Evolutionary conservation across 2,113 vertebrate species (phyloP).

Genomic region (Callionymus lyra): DNA sequence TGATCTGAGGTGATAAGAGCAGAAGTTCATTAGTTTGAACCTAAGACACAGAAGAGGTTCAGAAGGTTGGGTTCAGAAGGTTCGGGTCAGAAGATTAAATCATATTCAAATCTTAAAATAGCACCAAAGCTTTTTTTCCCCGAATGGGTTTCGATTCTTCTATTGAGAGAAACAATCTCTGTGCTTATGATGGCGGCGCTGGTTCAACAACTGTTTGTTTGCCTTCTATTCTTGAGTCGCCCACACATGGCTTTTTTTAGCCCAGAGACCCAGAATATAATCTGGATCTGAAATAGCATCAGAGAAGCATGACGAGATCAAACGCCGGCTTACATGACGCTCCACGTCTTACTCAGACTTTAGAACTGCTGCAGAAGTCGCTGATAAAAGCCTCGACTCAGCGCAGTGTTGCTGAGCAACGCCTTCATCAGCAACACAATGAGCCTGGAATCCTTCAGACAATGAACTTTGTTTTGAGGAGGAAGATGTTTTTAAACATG

Average conservation of each 20-base stretch:
- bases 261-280: slow-evolving; percentile 33
- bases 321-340: slow-evolving; percentile 23
- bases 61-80: too few species aligned
- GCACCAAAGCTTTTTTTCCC: too few species aligned
- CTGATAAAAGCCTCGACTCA: neutral
- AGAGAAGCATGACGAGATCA: slow-evolving; percentile 20
- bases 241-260: slow-evolving; percentile 34
- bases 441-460: neutral
- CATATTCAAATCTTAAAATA: too few species aligned
- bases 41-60: too few species aligned
- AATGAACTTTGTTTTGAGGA: too few species aligned
- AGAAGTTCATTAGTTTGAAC: too few species aligned
- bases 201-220: too few species aligned
- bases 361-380: slow-evolving; percentile 20
- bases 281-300: slow-evolving; percentile 43
- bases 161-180: too few species aligned
- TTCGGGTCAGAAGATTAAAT: too few species aligned
- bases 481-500: slow-evolving; percentile 5
- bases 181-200: too few species aligned
- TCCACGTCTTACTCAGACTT: slow-evolving; percentile 19
- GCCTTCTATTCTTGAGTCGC: slow-evolving; percentile 29
- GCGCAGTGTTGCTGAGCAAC: slow-evolving; percentile 1
- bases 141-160: too few species aligned
- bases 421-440: slow-evolving; percentile 7
- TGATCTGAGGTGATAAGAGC: too few species aligned